phyloP scores from a whole-genome alignment of 2,888 invertebrate genomes.

The Peribatodes rhomboidaria region DNA sequence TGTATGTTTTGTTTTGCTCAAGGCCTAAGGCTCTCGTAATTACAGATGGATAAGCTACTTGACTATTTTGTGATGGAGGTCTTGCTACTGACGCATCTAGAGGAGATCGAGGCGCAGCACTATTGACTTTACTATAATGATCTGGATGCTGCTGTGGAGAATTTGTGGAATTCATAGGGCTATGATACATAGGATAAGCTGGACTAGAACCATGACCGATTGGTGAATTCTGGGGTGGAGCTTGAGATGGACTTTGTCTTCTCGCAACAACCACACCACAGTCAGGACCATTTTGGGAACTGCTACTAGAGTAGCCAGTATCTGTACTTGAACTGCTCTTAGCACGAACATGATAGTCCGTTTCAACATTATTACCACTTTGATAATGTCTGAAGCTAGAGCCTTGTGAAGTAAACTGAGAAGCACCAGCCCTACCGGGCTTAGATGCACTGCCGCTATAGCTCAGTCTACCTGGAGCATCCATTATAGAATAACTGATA shows the following conservation, averaged over 20 bases:
- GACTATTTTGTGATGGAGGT: conserved; percentile 86
- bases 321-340: conserved; percentile 88
- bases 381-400: conserved; percentile 89
- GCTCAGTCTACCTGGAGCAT: conserved; percentile 88
- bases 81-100: conserved; percentile 90
- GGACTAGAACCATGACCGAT: conserved; percentile 92
- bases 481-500: conserved; percentile 92
- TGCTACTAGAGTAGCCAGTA: conserved; percentile 88
- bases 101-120: conserved; percentile 89
- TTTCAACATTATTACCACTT: conserved; percentile 86
- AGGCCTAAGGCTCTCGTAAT: conserved; percentile 91
- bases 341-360: conserved; percentile 88
- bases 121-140: conserved; percentile 80
- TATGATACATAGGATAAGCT: conserved; percentile 94
- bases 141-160: conserved; percentile 90
- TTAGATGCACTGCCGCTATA: conserved; percentile 86
- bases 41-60: conserved; percentile 93
- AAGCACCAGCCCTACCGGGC: conserved; percentile 78
- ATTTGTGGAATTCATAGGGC: conserved; percentile 92
- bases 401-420: conserved; percentile 84
- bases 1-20: conserved; percentile 85
- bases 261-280: conserved; percentile 89
- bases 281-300: conserved; percentile 89
- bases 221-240: conserved; percentile 91
- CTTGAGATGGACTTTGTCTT: conserved; percentile 89